These are phyloP conservation scores for Allacma fusca DNA, from an alignment of 2,888 invertebrate species.

Conservation along the genomic window DNA sequence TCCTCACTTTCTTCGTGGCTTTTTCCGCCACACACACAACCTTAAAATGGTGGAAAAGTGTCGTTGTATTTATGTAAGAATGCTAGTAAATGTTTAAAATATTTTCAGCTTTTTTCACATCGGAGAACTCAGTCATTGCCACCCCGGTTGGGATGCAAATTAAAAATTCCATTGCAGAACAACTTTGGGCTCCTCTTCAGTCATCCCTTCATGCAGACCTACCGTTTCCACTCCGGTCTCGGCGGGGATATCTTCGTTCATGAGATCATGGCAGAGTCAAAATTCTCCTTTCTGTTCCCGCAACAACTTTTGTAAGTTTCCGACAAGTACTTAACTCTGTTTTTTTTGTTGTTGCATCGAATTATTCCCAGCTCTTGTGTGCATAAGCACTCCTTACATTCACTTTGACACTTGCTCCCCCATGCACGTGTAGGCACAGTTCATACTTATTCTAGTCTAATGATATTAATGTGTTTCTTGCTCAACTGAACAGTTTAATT, in stretches of 20 bases:
- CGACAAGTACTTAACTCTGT: neutral
- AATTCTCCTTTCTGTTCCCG: slow-evolving; percentile 83
- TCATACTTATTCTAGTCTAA: no score
- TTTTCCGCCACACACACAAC: neutral
- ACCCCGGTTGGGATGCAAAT: slow-evolving; percentile 79
- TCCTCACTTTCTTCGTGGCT: neutral
- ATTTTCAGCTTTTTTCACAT: slow-evolving; percentile 66
- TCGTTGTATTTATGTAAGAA: slow-evolving; percentile 25
- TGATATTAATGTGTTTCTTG: neutral
- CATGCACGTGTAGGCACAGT: no score
- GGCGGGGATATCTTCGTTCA: slow-evolving; percentile 93
- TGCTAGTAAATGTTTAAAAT: slow-evolving; percentile 31
- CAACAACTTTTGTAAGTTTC: slow-evolving; percentile 84
- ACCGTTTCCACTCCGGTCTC: slow-evolving; percentile 87
- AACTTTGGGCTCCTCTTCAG: slow-evolving; percentile 74
- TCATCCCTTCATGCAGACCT: slow-evolving; percentile 76
- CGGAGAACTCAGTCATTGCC: slow-evolving; percentile 86
- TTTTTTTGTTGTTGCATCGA: neutral
- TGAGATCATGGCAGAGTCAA: slow-evolving; percentile 91
- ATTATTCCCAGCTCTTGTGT: neutral
- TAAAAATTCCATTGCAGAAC: slow-evolving; percentile 82
- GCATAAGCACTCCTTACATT: neutral
- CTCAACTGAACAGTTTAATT: neutral
- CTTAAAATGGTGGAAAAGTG: neutral
- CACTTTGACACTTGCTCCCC: neutral